Base-by-base conservation (phyloP, 2,113 vertebrate species). In the Cariama cristata region DNA sequence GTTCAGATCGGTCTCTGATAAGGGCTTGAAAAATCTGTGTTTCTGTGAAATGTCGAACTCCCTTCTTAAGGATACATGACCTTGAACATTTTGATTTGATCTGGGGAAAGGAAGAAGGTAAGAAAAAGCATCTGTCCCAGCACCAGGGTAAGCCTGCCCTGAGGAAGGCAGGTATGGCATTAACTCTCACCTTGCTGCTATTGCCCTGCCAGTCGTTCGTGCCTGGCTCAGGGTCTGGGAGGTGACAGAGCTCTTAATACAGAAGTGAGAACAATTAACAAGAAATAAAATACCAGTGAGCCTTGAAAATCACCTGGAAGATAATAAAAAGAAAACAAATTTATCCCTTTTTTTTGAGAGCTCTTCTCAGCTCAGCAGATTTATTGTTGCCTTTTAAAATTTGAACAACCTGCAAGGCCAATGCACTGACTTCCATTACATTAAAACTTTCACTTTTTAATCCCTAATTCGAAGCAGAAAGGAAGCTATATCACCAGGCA, bases 331-430 rank as follows among this genome's bases (percentile, higher is more conserved):
- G 82, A 88, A 91, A 96, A 94, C 83, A 93, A 97, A 87, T 90
- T 93, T 76, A 56, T 71, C 55, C 24, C 23, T 74, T 76, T 77
- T 90, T 69, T 90, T 73, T 56, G 79, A 88, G 88, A 80, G 44
- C 59, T 80, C 63, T 60, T 88, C 79, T 92, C 64, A 87, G 64
- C 66, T 89, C 91, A 64, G 81, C 15, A 93, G 94, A 97, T 95
- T 96, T 97, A 95, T 85, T 69, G 86, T 67, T 81, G 66, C 83
- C 95, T 94, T 91, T 96, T 89, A 42, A 93, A 96, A 92, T 89
- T 91, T 83, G 91, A 96, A 88, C 91, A 91, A 59, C 76, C 91
- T 49, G 33, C 18, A 40, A 96, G 94, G 80, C 91, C 86, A 33
- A 44, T 30, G 86, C 18, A 33, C 77, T 38, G 68, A 38, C 86